Base-by-base conservation (phyloP, 1,140 invertebrate genomes). In the Lepeophtheirus salmonis region DNA sequence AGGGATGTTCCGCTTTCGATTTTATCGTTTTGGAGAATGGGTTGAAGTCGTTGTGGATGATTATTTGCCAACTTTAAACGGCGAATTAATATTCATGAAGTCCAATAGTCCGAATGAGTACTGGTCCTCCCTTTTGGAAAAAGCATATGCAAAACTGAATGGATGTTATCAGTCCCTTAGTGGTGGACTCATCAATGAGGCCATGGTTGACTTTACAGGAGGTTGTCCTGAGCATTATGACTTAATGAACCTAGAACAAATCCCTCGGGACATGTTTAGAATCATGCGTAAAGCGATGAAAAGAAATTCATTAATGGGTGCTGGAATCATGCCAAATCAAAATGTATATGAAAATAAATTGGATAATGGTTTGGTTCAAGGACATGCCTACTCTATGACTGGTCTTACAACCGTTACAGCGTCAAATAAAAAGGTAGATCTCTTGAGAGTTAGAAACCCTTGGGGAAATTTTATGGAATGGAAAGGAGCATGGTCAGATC, bases 101-200 rank as follows among this genome's bases (percentile, higher is more conserved):
- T 52, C 50, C 12, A 21, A 52, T 21, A 22, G n/a, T 52, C 10
- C n/a, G 12, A 21, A 52, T 16, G 50, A 52, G 50, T 52, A 12
- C 16, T 52, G 50, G 50, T 52, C 50, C 10, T 16, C 50, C 10
- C 50, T 52, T 52, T 52, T 52, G n/a, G 50, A 52, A 22, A 52
- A 52, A 21, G 50, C 50, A 12, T 52, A 52, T 52, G 50, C 50
- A 4, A 52, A 52, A 21, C n/a, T 52, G n/a, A 16, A 52, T 52
- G 50, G 50, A 4, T 18, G 50, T 16, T 52, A 52, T 52, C 4
- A 52, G 20, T 16, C 50, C 10, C 50, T 52, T 22, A 18, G n/a
- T 18, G 50, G 50, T 18, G 50, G 50, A 16, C n/a, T 18, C 21
- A 22, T 16, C 50, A 52, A 52, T 21, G 50, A 52, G 16, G 50